Base-by-base conservation (phyloP, 2,888 invertebrate species). In the Dascillus cervinus region DNA sequence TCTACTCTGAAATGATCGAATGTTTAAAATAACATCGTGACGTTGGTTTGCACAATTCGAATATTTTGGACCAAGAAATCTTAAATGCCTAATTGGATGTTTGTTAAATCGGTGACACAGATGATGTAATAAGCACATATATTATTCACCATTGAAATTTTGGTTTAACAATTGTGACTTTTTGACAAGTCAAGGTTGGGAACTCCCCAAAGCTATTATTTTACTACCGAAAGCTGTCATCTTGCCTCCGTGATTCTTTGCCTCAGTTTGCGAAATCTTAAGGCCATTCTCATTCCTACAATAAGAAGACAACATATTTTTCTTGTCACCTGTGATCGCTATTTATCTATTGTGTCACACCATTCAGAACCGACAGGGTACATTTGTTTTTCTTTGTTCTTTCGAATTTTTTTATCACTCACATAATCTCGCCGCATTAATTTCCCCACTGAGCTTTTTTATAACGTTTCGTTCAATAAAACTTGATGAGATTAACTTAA, bases 111-210 rank as follows among this genome's bases (percentile, higher is more conserved):
- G 20, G 25, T 13, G 31, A 31, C 25, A 31, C 15, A 23, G 13
- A 24, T 47, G 44, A 45, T 42, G 47, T 43, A 47, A 47, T 39
- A 32, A 37, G n/a, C n/a, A n/a, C n/a, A n/a, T n/a, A n/a, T n/a
- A n/a, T n/a, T n/a, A n/a, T n/a, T n/a, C n/a, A 43, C 45, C 45
- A 39, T 40, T 46, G 45, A 39, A 8, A 17, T 17, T 36, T 39
- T 35, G 26, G 35, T 31, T 33, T 45, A 36, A 37, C 43, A 43
- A 34, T 34, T 45, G 43, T 47, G 38, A 42, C 45, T 46, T 43
- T 45, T 44, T 42, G 44, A 46, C 45, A 39, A 41, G 40, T 38
- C 47, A 47, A 47, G 47, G 47, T 41, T 47, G 47, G 41, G 47
- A 47, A 47, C 36, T 37, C 37, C 47, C 45, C 34, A 36, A 21